Evolutionary conservation across 1,140 invertebrate species (phyloP).

Genomic region (Carcinoscorpius rotundicauda): DNA sequence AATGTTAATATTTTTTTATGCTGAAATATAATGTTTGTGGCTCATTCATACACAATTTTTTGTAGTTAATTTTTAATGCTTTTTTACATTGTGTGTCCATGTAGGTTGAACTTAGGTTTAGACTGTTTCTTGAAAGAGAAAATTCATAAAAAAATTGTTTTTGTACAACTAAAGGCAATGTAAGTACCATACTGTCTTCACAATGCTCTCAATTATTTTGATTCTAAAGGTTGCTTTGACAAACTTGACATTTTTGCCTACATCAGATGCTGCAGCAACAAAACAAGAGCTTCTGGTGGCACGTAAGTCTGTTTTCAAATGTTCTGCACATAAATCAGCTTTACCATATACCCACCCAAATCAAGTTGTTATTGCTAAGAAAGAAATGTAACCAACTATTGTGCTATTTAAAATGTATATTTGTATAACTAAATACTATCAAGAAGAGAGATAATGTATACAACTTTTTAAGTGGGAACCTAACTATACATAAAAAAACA

Average conservation of each 20-base stretch:
- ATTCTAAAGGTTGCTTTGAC: conserved; percentile 63
- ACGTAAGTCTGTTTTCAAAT: conserved; percentile 40
- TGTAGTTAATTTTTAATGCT: neutral
- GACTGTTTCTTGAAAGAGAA: neutral
- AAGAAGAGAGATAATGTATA: neutral
- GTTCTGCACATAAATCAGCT: conserved; percentile 13
- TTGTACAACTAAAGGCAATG: neutral
- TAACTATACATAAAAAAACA: too few species aligned
- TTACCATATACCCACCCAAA: neutral
- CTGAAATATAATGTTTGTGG: too few species aligned
- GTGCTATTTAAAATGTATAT: conserved; percentile 3
- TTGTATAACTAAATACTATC: neutral
- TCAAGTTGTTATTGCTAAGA: too few species aligned
- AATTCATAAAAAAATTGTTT: neutral
- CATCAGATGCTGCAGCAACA: conserved; percentile 57
- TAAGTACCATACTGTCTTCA: neutral
- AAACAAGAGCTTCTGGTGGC: conserved; percentile 79
- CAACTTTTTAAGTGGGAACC: neutral
- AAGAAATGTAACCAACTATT: too few species aligned
- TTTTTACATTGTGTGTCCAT: neutral
- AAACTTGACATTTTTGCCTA: conserved; percentile 72
- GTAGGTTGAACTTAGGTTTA: neutral
- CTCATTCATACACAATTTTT: neutral
- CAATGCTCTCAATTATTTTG: conserved; percentile 7
- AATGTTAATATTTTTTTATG: too few species aligned